A percentile compares a stretch with the other conserved stretches of the same genome.
Evolutionary conservation across 2,113 vertebrate genomes (phyloP).

Genomic region (Atherinomorus stipes): DNA sequence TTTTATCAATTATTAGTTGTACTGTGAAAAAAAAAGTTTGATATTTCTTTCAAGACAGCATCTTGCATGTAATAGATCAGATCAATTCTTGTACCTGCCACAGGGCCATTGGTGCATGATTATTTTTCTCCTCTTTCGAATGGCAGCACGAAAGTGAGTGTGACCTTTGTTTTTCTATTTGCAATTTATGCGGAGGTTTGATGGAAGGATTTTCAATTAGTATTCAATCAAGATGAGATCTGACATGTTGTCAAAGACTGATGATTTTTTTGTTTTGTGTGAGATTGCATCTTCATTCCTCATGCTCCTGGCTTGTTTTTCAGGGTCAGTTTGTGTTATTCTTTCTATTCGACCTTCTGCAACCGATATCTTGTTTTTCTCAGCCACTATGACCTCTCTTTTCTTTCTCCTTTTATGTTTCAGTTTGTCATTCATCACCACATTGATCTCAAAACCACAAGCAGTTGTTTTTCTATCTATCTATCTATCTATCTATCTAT

Average conservation of each 20-base stretch:
- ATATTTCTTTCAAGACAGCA: conserved; percentile 11
- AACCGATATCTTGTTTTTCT: conserved; percentile 1
- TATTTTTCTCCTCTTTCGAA: neutral
- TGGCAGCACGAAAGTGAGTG: neutral
- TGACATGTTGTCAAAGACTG: neutral
- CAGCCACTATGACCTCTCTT: neutral
- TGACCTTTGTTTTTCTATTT: neutral
- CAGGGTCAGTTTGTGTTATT: conserved; percentile 23
- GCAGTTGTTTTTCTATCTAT: too few relatives aligned
- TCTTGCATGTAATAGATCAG: conserved; percentile 5
- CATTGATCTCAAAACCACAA: too few relatives aligned
- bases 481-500: too few relatives aligned
- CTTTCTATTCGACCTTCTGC: conserved; percentile 23
- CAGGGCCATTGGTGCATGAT: neutral
- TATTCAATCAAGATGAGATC: neutral
- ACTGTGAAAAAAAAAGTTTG: too few relatives aligned
- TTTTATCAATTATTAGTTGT: conserved; percentile 20
- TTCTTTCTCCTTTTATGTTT: conserved; percentile 17
- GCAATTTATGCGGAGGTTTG: neutral
- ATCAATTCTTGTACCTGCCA: conserved; percentile 27
- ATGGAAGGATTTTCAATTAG: neutral
- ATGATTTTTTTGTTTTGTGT: conserved; percentile 7
- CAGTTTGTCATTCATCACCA: conserved; percentile 42
- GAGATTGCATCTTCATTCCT: neutral
- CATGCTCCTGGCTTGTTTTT: neutral